Conservation (phyloP, 2,113 vertebrate genomes). For the Lophura nycthemera region DNA sequence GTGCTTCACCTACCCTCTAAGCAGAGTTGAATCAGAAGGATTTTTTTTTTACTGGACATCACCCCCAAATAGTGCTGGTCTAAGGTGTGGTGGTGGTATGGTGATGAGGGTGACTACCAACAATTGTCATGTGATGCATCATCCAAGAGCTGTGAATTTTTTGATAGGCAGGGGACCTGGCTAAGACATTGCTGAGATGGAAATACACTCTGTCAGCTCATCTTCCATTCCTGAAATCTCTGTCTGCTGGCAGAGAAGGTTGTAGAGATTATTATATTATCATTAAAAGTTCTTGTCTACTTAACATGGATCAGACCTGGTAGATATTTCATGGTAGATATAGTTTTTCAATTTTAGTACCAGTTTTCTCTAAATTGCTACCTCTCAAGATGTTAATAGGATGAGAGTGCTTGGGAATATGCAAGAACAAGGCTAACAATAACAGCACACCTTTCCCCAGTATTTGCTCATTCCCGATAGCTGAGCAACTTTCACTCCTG, state of each 20-base stretch:
- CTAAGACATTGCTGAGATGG: background rate
- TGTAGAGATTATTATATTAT: background rate
- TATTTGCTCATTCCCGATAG: background rate
- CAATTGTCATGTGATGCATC: background rate
- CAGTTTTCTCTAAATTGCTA: background rate
- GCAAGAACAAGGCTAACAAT: background rate
- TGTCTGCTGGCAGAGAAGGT: background rate
- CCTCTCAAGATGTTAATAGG: accelerated
- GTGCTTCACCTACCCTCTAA: background rate
- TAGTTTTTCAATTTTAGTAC: background rate
- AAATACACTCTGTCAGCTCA: background rate
- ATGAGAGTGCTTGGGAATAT: background rate
- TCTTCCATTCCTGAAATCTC: background rate
- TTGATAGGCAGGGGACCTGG: background rate
- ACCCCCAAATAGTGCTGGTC: background rate
- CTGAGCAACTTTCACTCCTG: background rate
- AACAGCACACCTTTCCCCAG: background rate
- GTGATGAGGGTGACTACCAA: background rate
- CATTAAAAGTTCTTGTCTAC: background rate
- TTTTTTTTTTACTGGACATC: background rate
- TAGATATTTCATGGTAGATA: background rate
- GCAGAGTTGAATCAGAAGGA: background rate
- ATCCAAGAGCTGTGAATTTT: background rate
- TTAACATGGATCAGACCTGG: background rate
- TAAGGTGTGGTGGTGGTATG: background rate